phyloP scores from a whole-genome alignment of 2,113 vertebrate species.

The Varanus salvator region DNA sequence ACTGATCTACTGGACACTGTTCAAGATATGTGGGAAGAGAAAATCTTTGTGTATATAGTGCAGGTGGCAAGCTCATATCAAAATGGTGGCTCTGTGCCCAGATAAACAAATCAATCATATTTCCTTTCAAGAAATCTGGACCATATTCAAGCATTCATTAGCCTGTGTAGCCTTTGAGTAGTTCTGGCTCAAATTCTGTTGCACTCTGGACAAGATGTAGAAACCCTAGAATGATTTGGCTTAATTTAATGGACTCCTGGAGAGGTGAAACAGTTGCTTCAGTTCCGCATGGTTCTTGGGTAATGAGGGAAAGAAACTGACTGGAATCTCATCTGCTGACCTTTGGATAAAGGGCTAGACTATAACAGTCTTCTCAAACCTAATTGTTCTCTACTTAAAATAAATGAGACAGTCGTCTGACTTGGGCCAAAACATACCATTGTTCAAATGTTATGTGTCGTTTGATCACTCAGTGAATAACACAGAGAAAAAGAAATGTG shows the following conservation, averaged over 20 bases:
- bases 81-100: slow-evolving; percentile 5
- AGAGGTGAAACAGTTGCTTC: slow-evolving; percentile 8
- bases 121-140: slow-evolving; percentile 3
- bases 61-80: not conserved
- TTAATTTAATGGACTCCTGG: slow-evolving; percentile 40
- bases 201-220: slow-evolving; percentile 20
- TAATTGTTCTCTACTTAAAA: slow-evolving; percentile 15
- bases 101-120: slow-evolving; percentile 5
- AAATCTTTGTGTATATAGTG: not conserved
- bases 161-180: not conserved
- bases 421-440: not conserved
- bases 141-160: slow-evolving; percentile 5
- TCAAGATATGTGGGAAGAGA: not conserved
- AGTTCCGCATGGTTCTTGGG: slow-evolving; percentile 36
- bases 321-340: not conserved
- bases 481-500: not conserved
- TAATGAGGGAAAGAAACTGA: slow-evolving; percentile 26
- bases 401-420: slow-evolving; percentile 33
- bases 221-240: slow-evolving; percentile 41
- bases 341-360: slow-evolving; percentile 1
- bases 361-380: slow-evolving; percentile 44
- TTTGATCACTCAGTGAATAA: not conserved
- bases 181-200: not conserved
- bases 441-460: not conserved
- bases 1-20: not conserved